Conservation (phyloP, 2,797 vertebrate genomes). For the Basileuterus tristriatus region DNA sequence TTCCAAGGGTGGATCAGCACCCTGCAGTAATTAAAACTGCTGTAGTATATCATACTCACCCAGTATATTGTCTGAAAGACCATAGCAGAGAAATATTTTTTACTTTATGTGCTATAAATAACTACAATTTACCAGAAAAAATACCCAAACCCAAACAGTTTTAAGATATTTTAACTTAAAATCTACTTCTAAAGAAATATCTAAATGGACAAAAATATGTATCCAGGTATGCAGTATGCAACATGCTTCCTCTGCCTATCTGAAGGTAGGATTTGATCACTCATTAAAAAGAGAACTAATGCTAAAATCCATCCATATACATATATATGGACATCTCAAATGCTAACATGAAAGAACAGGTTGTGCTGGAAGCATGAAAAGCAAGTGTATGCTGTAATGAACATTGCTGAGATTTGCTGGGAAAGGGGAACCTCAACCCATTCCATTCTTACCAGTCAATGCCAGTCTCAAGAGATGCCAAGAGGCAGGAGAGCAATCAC, state of each 20-base stretch:
- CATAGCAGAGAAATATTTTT: background rate
- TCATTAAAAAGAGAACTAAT: background rate
- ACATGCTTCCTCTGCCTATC: background rate
- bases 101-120: background rate
- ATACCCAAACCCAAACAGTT: fast-evolving
- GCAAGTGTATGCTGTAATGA: background rate
- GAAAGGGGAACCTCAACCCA: background rate
- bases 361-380: background rate
- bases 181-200: background rate
- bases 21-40: conserved; percentile 17
- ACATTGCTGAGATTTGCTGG: background rate
- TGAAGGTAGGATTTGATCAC: background rate
- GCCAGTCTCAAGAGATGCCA: background rate
- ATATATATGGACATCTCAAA: background rate
- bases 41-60: background rate
- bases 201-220: background rate
- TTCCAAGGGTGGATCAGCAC: conserved; percentile 43
- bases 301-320: background rate
- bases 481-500: background rate
- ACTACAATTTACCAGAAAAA: background rate
- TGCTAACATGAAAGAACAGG: background rate
- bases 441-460: background rate
- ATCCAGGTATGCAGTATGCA: background rate
- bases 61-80: background rate
- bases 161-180: background rate